A percentile compares a stretch with the other conserved stretches of the same genome.
These are phyloP conservation scores for Formicarius rufipectus DNA, from an alignment of 2,113 vertebrate genomes.

Conservation along the genomic window DNA sequence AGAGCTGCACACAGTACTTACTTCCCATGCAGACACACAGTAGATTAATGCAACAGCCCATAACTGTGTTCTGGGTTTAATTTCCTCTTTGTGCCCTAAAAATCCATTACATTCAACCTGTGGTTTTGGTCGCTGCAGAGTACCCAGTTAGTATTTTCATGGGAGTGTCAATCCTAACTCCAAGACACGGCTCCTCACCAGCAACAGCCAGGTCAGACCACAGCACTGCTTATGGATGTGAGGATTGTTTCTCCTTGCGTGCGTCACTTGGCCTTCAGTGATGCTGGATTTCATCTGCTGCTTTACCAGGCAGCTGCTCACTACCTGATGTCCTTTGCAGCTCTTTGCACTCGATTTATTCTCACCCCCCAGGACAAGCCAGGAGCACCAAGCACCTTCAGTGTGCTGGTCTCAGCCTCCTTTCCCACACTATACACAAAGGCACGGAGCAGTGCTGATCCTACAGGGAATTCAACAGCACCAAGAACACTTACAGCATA, in stretches of 20 bases:
- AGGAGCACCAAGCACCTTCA: background rate
- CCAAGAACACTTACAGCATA: background rate
- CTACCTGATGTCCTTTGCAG: background rate
- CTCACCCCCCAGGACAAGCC: background rate
- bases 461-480: background rate
- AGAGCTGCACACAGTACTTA: background rate
- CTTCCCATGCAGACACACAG: background rate
- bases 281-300: background rate
- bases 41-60: background rate
- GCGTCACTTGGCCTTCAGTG: accelerated
- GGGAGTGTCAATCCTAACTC: background rate
- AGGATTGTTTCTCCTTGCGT: accelerated
- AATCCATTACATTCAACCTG: background rate
- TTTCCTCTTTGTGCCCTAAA: background rate
- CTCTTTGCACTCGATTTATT: background rate
- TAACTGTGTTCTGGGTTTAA: background rate
- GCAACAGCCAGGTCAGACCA: background rate
- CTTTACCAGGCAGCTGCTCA: background rate
- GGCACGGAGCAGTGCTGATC: background rate
- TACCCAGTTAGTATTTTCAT: background rate
- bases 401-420: background rate
- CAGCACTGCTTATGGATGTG: accelerated
- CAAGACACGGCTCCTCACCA: background rate
- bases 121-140: background rate
- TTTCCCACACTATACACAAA: background rate